Percentiles rank a stretch among this genome's conserved stretches.
phyloP scores from a whole-genome alignment of 2,797 vertebrate genomes.

The Erithacus rubecula region DNA sequence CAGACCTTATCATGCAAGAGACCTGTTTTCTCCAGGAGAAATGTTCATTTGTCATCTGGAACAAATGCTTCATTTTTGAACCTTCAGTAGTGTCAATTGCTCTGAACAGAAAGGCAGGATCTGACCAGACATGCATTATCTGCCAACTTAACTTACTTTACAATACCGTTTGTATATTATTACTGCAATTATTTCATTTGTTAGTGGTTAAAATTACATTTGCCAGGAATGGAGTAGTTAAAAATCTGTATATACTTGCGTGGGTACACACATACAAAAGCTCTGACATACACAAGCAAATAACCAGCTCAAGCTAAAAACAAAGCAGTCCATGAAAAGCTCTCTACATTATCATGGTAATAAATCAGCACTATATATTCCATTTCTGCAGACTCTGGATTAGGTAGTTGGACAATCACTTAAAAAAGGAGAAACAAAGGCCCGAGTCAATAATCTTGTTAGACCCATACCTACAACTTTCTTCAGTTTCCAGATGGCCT shows the following conservation, averaged over 20 bases:
- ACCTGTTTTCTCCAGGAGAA: neutral
- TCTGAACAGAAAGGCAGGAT: neutral
- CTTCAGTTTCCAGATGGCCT: slow-evolving; percentile 82
- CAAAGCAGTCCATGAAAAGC: neutral
- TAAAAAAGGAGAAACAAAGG: slow-evolving; percentile 11
- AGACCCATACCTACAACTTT: slow-evolving; percentile 83
- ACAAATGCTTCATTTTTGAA: neutral
- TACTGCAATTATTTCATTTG: neutral
- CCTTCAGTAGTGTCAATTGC: neutral
- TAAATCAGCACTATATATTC: neutral
- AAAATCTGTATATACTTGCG: neutral
- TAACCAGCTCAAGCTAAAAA: neutral
- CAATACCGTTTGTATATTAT: neutral
- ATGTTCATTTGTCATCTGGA: neutral
- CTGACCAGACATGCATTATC: neutral
- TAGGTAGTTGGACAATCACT: slow-evolving; percentile 27
- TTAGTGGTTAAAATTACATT: neutral
- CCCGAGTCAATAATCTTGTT: slow-evolving; percentile 40
- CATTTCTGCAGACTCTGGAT: neutral
- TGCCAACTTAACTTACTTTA: neutral
- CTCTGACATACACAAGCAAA: neutral
- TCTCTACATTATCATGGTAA: slow-evolving; percentile 20
- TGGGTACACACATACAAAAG: neutral
- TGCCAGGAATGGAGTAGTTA: neutral
- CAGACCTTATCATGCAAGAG: neutral